Evolutionary conservation across 2,888 invertebrate genomes (phyloP).

Genomic region (Junonia oenone): DNA sequence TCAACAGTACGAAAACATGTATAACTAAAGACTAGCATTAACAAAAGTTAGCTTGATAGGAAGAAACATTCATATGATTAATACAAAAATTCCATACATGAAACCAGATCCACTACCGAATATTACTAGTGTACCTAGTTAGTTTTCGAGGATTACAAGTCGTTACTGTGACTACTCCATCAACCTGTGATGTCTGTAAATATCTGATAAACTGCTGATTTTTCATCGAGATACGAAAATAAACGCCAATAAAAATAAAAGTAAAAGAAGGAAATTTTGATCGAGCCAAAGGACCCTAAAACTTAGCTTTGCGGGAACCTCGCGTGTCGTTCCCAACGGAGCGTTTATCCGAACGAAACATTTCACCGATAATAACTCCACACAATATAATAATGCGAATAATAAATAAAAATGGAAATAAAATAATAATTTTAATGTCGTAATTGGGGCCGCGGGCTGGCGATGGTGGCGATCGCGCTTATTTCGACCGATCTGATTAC

Average conservation of each 20-base stretch:
- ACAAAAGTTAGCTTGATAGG: too few relatives aligned
- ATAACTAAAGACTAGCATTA: too few relatives aligned
- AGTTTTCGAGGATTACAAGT: too few relatives aligned
- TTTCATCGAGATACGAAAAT: not conserved
- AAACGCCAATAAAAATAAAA: not conserved
- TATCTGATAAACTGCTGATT: too few relatives aligned
- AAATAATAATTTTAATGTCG: conserved; percentile 79
- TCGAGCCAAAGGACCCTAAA: conserved; percentile 49
- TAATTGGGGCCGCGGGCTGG: conserved; percentile 73
- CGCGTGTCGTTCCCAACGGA: conserved; percentile 64
- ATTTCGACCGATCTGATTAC: conserved; percentile 53
- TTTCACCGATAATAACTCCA: conserved; percentile 80
- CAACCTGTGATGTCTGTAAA: too few relatives aligned
- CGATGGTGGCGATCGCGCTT: conserved; percentile 37
- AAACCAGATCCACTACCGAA: too few relatives aligned
- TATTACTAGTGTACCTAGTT: too few relatives aligned
- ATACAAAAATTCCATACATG: too few relatives aligned
- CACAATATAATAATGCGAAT: conserved; percentile 80
- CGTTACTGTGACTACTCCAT: too few relatives aligned
- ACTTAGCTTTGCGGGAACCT: conserved; percentile 46
- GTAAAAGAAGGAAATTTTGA: conserved; percentile 4
- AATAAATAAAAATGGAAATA: conserved; percentile 80
- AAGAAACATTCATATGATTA: too few relatives aligned
- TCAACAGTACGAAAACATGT: too few relatives aligned
- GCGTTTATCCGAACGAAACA: conserved; percentile 79